phyloP scores from a whole-genome alignment of 2,888 invertebrate genomes.

The Eucriotettix oculatus region DNA sequence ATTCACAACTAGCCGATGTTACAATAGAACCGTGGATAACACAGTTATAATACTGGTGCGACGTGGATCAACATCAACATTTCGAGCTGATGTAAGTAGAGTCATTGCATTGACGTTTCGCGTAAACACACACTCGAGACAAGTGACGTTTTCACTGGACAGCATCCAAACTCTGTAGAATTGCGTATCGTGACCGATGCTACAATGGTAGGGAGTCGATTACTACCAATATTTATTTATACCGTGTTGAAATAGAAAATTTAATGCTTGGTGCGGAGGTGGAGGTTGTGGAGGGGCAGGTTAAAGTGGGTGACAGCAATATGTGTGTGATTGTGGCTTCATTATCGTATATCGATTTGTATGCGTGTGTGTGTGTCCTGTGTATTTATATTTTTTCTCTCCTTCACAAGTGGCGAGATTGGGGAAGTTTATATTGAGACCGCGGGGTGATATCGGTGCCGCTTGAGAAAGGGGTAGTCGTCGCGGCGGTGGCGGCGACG shows the following conservation, averaged over 20 bases:
- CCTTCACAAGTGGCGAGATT: slow-evolving; percentile 8
- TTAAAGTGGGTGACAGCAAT: not conserved
- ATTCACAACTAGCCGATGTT: too few relatives aligned
- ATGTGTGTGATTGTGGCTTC: slow-evolving; percentile 4
- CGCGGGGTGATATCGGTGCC: slow-evolving; percentile 2
- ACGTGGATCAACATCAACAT: too few relatives aligned
- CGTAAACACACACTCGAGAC: not conserved
- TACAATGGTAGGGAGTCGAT: not conserved
- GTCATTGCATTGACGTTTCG: too few relatives aligned
- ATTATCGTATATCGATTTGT: slow-evolving; percentile 7
- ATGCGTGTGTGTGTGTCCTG: not conserved
- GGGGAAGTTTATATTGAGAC: slow-evolving; percentile 7
- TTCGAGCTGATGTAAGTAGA: too few relatives aligned
- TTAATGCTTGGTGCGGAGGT: slow-evolving; percentile 1
- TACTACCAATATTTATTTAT: slow-evolving; percentile 10
- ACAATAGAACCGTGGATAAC: too few relatives aligned
- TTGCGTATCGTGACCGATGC: not conserved
- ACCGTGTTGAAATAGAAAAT: slow-evolving; percentile 9
- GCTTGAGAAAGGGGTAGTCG: not conserved
- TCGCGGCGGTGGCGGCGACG: not conserved
- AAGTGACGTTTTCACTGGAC: too few relatives aligned
- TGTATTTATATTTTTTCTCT: slow-evolving; percentile 4
- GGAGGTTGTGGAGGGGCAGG: slow-evolving; percentile 3
- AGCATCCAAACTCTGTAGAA: not conserved
- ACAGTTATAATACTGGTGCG: too few relatives aligned